phyloP scores from a whole-genome alignment of 2,797 vertebrate genomes.

The Danio kyathit region DNA sequence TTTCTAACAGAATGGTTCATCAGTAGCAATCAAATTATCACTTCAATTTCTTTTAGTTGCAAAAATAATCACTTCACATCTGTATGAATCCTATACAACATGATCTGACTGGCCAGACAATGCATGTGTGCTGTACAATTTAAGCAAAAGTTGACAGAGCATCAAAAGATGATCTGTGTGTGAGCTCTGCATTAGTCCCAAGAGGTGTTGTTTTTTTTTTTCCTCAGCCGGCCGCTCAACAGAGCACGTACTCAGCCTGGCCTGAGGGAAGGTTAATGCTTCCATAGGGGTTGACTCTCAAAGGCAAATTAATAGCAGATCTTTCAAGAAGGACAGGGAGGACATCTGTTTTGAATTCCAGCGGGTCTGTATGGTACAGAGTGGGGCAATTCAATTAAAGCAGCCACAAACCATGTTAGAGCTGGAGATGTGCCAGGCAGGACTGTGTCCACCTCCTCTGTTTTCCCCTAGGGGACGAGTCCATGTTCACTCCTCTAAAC shows the following conservation, averaged over 20 bases:
- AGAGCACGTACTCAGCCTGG: constrained; percentile 49
- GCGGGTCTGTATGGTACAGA: constrained; percentile 66
- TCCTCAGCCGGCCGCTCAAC: constrained; percentile 45
- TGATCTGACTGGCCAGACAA: neutral
- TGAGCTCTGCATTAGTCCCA: constrained; percentile 29
- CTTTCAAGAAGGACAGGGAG: constrained; percentile 53
- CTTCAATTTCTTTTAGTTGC: neutral
- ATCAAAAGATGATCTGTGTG: constrained; percentile 35
- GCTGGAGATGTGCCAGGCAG: constrained; percentile 66
- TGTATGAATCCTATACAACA: neutral
- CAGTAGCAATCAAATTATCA: neutral
- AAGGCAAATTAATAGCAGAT: constrained; percentile 63
- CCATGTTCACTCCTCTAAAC: constrained; percentile 28
- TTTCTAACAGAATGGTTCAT: neutral
- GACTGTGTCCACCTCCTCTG: constrained; percentile 49
- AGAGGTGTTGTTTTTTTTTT: constrained; percentile 24
- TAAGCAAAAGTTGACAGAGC: neutral
- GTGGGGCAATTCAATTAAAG: constrained; percentile 70
- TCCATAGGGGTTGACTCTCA: constrained; percentile 61
- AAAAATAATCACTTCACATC: neutral
- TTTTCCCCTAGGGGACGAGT: constrained; percentile 14
- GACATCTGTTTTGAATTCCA: constrained; percentile 77
- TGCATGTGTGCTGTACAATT: neutral
- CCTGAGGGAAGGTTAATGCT: constrained; percentile 51
- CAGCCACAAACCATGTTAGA: constrained; percentile 64